A percentile compares a stretch with the other conserved stretches of the same genome.
These are phyloP conservation scores for Oenanthe oenanthe DNA, from an alignment of 2,113 vertebrate genomes.

Conservation along the genomic window DNA sequence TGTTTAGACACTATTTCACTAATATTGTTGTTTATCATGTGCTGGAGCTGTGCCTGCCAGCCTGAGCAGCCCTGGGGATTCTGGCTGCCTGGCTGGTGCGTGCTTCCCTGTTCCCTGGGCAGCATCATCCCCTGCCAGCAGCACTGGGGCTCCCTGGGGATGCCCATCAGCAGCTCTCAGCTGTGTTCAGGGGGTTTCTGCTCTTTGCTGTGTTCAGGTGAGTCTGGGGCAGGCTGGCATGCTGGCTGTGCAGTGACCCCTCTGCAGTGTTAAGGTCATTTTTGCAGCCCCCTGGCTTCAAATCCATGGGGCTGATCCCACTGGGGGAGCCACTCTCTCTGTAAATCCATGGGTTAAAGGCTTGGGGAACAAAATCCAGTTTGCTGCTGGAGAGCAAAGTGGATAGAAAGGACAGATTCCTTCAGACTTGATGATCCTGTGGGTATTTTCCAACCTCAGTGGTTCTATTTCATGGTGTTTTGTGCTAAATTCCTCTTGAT, in stretches of 20 bases:
- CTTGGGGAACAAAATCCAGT: neutral
- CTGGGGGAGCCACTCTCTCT: neutral
- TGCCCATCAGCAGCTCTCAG: neutral
- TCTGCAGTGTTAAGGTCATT: neutral
- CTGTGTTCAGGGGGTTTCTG: neutral
- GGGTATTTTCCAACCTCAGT: neutral
- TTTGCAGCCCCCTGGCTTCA: neutral
- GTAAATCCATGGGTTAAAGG: neutral
- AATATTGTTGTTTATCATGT: slow-evolving; percentile 27
- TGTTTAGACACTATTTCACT: neutral
- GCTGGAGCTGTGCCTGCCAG: slow-evolving; percentile 5
- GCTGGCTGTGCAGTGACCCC: no score
- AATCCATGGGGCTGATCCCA: neutral
- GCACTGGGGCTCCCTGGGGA: neutral
- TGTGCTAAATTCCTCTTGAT: neutral
- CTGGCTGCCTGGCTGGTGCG: neutral
- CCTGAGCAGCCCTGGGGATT: neutral
- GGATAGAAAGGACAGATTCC: neutral
- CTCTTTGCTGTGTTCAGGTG: neutral
- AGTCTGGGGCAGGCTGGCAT: neutral
- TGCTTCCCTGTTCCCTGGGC: neutral
- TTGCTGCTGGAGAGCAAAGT: neutral
- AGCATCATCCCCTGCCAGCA: neutral
- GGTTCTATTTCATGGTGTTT: neutral
- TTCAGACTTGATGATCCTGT: neutral